Evolutionary conservation across 2,797 vertebrate species (phyloP).

Genomic region (Typhlichthys eigenmanni): DNA sequence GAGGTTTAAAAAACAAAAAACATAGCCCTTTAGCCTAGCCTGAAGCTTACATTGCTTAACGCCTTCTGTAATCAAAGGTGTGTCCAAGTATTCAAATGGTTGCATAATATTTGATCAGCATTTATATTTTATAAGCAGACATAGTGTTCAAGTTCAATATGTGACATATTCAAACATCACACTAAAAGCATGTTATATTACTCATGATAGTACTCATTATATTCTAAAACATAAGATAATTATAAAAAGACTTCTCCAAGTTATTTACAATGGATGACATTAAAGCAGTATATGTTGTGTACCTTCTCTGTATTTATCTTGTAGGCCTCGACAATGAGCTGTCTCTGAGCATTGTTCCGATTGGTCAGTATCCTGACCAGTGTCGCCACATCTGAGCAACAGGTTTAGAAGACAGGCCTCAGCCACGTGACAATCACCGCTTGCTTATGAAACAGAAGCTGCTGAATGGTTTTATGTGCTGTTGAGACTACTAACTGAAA

Average conservation of each 20-base stretch:
- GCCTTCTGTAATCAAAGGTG: constrained; percentile 54
- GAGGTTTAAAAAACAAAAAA: too few species aligned
- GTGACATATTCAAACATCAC: constrained; percentile 24
- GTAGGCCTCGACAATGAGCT: constrained; percentile 53
- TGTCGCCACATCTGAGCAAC: constrained; percentile 52
- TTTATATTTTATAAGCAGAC: constrained; percentile 26
- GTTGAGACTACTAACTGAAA: neutral
- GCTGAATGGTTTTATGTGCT: too few species aligned
- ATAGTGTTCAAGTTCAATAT: neutral
- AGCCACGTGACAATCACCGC: neutral
- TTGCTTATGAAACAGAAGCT: too few species aligned
- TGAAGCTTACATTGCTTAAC: neutral
- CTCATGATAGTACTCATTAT: too few species aligned
- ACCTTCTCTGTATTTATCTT: constrained; percentile 56
- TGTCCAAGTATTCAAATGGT: constrained; percentile 9
- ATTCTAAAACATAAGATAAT: too few species aligned
- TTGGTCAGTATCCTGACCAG: constrained; percentile 72
- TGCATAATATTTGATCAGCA: constrained; percentile 46
- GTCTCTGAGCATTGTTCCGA: constrained; percentile 71
- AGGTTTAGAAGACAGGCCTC: neutral
- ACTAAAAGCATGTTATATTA: neutral
- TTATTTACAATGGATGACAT: too few species aligned
- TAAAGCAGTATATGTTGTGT: neutral
- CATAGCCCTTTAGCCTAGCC: too few species aligned
- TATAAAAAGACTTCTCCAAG: too few species aligned